Percentiles rank a stretch among this genome's conserved stretches.
These are phyloP conservation scores for Paradoxurus hermaphroditus DNA, from an alignment of 2,113 vertebrate species.

Conservation along the genomic window DNA sequence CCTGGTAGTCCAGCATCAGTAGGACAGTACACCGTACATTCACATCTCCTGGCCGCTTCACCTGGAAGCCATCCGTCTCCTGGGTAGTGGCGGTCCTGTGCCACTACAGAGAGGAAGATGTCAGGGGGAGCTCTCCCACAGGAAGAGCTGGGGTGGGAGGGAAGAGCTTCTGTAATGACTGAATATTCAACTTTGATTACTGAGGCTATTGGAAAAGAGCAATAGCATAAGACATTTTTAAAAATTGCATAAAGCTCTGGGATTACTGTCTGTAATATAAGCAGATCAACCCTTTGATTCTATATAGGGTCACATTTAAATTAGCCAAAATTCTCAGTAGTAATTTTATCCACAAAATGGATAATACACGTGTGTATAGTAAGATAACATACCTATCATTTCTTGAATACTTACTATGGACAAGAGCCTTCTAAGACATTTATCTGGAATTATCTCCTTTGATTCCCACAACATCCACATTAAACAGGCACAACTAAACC, in stretches of 20 bases:
- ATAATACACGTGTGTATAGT: neutral
- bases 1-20: slow-evolving; percentile 99
- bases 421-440: neutral
- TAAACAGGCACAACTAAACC: neutral
- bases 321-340: neutral
- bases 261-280: neutral
- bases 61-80: slow-evolving; percentile 99
- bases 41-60: slow-evolving; percentile 97
- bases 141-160: slow-evolving; percentile 72
- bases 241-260: neutral
- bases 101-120: slow-evolving; percentile 87
- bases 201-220: slow-evolving; percentile 58
- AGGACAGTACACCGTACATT: slow-evolving; percentile 98
- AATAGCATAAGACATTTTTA: slow-evolving; percentile 20
- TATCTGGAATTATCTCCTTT: slow-evolving; percentile 3
- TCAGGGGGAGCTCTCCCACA: slow-evolving; percentile 69
- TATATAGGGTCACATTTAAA: neutral
- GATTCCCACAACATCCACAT: neutral
- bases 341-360: slow-evolving; percentile 27
- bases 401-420: neutral
- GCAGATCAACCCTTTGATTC: slow-evolving; percentile 1
- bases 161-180: slow-evolving; percentile 71
- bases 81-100: slow-evolving; percentile 98
- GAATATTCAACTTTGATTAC: slow-evolving; percentile 53
- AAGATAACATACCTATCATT: neutral